phyloP scores from a whole-genome alignment of 1,140 invertebrate species.

The Trinorchestia longiramus region DNA sequence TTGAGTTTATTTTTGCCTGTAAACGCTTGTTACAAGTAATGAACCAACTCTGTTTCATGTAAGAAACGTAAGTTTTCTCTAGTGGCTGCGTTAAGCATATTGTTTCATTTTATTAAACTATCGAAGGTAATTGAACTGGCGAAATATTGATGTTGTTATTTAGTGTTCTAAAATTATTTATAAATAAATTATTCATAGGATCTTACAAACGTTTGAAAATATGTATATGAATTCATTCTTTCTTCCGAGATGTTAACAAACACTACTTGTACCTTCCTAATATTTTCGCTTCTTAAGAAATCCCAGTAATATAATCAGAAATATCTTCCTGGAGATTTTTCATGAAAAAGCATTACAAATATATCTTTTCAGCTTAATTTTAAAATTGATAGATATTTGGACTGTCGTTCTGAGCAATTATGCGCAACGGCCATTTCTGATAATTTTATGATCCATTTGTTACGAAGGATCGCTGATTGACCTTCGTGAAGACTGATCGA shows the following conservation, averaged over 20 bases:
- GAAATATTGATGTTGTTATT: neutral
- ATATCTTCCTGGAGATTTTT: no score
- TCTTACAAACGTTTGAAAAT: neutral
- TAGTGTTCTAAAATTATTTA: neutral
- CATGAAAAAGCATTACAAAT: no score
- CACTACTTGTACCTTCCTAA: no score
- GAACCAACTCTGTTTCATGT: no score
- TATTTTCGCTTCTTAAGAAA: no score
- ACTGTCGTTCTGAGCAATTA: neutral
- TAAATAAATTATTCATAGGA: neutral
- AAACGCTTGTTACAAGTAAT: no score
- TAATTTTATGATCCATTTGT: neutral
- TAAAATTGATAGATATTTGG: neutral
- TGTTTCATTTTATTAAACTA: no score
- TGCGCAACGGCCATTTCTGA: neutral
- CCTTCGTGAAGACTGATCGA: neutral
- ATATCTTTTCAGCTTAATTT: neutral
- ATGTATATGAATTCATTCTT: neutral
- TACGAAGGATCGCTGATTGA: neutral
- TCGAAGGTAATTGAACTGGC: no score
- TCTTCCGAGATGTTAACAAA: neutral
- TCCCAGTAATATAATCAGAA: no score
- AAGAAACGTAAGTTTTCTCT: no score
- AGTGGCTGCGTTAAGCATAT: no score
- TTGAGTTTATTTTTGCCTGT: no score